Conservation (phyloP, 2,888 invertebrate genomes). For the Cynaeus angustus region DNA sequence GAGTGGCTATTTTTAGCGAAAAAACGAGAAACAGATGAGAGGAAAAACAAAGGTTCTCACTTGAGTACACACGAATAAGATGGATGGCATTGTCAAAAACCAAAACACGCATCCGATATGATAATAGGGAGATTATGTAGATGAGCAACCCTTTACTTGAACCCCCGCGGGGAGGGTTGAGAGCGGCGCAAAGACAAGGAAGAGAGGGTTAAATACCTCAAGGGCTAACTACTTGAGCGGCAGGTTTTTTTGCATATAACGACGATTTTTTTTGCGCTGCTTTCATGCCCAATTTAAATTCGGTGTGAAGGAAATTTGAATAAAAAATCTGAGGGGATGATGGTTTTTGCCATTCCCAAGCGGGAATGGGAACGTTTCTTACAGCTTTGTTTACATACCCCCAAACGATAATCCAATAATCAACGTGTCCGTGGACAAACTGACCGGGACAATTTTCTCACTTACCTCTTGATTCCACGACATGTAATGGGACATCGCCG, state of each 20-base stretch:
- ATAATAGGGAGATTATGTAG: constrained; percentile 68
- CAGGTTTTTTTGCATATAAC: constrained; percentile 57
- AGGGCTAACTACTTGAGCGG: constrained; percentile 48
- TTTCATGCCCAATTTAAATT: constrained; percentile 46
- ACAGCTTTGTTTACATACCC: too few relatives aligned
- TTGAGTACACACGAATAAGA: constrained; percentile 39
- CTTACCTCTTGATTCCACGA: constrained; percentile 78
- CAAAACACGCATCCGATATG: constrained; percentile 65
- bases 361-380: constrained; percentile 12
- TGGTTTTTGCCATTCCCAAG: constrained; percentile 15
- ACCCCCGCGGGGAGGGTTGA: constrained; percentile 46
- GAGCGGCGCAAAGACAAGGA: constrained; percentile 53
- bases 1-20: too few relatives aligned
- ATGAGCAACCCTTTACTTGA: constrained; percentile 61
- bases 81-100: constrained; percentile 55
- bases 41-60: constrained; percentile 20
- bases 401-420: too few relatives aligned
- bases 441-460: too few relatives aligned
- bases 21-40: constrained; percentile 5
- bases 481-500: constrained; percentile 85
- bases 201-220: constrained; percentile 60
- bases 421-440: too few relatives aligned
- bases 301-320: constrained; percentile 49
- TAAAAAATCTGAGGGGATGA: constrained; percentile 28
- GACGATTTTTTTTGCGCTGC: constrained; percentile 51